Percentiles rank a stretch among this genome's conserved stretches.
phyloP scores from a whole-genome alignment of 1,140 invertebrate genomes.

The Oedothorax gibbosus region DNA sequence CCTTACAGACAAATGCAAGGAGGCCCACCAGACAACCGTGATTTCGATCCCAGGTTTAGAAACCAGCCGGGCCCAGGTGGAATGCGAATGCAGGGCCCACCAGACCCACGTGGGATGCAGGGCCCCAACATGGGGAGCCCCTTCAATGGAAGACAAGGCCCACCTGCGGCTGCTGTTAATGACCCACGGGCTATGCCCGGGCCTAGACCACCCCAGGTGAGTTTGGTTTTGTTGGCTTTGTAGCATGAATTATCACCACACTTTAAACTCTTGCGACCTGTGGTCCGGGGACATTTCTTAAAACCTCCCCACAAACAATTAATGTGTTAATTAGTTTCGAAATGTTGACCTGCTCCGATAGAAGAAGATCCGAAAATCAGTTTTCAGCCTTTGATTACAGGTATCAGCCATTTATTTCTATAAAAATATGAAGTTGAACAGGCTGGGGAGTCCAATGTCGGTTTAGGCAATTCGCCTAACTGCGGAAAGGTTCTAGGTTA shows the following conservation, averaged over 20 bases:
- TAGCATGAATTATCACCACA: background rate
- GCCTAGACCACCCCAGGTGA: slow-evolving; percentile 12
- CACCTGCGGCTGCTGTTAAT: background rate
- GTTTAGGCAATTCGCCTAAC: too few relatives aligned
- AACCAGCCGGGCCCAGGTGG: background rate
- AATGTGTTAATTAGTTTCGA: too few relatives aligned
- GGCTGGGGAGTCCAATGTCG: too few relatives aligned
- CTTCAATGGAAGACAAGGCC: background rate
- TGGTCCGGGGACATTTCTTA: too few relatives aligned
- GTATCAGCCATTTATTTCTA: too few relatives aligned
- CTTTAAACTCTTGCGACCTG: background rate
- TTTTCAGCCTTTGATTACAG: too few relatives aligned
- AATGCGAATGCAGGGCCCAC: background rate
- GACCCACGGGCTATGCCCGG: background rate
- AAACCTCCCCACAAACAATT: too few relatives aligned
- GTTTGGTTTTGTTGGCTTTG: background rate
- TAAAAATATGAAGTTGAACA: too few relatives aligned
- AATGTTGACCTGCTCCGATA: too few relatives aligned
- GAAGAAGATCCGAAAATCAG: too few relatives aligned
- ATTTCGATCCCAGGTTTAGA: slow-evolving; percentile 29
- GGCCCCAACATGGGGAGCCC: background rate
- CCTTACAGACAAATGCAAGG: background rate
- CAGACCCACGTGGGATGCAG: background rate
- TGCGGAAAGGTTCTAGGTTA: too few relatives aligned
- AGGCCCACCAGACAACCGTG: background rate